Conservation (phyloP, 2,888 invertebrate species). For the Pristionchus maxplancki region DNA sequence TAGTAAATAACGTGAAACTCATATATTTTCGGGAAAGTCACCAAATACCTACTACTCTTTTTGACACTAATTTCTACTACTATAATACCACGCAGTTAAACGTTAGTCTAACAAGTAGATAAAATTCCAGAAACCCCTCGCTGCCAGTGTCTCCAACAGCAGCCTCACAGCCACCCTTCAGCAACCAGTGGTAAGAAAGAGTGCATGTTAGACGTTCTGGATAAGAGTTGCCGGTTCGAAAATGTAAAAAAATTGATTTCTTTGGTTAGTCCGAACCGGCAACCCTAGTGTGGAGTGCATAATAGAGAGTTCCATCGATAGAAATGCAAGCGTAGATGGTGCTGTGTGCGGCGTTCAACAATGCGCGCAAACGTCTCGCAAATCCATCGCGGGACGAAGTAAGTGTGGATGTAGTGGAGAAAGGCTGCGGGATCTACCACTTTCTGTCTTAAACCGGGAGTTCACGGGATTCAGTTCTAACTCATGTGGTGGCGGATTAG, state of each 20-base stretch:
- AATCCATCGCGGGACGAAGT: not conserved
- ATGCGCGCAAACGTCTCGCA: not conserved
- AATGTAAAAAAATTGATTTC: no score
- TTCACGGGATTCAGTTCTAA: not conserved
- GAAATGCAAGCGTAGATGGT: conserved; percentile 1
- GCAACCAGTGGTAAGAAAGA: conserved; percentile 42
- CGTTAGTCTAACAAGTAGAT: not conserved
- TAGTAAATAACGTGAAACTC: no score
- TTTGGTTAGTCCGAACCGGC: not conserved
- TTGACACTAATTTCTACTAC: not conserved
- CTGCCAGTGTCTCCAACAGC: conserved; percentile 18
- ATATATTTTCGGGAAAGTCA: not conserved
- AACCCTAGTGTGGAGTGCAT: not conserved
- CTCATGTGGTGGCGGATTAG: not conserved
- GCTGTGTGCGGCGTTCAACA: not conserved
- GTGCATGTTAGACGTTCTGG: not conserved
- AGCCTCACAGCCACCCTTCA: not conserved
- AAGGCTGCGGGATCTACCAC: not conserved
- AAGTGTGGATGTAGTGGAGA: conserved; percentile 17
- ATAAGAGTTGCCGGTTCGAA: not conserved
- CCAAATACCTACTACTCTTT: not conserved
- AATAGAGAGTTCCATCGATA: not conserved
- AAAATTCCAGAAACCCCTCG: not conserved
- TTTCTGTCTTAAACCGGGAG: not conserved
- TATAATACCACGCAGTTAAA: no score